Conservation (phyloP, 2,888 invertebrate genomes). For the Gasteruption jaculator region DNA sequence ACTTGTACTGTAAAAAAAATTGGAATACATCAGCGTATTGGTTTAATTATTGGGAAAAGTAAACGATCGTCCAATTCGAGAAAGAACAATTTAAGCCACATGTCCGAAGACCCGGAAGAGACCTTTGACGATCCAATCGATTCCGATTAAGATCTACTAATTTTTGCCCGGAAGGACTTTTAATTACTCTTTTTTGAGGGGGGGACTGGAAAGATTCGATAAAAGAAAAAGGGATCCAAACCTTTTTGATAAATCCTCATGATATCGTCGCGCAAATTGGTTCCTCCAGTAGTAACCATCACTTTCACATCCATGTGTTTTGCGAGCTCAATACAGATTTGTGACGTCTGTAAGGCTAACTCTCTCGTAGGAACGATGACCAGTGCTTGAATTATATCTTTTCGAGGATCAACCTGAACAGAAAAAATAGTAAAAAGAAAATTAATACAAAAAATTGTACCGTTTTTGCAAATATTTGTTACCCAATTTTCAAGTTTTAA, state of each 20-base stretch:
- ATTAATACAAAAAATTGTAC: conserved; percentile 6
- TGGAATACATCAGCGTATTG: no score
- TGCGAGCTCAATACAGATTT: conserved; percentile 97
- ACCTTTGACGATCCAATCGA: no score
- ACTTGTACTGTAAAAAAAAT: conserved; percentile 73
- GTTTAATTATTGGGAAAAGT: not conserved
- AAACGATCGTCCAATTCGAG: no score
- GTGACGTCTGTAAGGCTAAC: conserved; percentile 97
- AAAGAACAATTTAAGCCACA: no score
- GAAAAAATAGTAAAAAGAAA: not conserved
- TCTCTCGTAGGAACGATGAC: conserved; percentile 98
- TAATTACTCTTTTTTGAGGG: no score
- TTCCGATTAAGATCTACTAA: no score
- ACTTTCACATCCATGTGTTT: conserved; percentile 96
- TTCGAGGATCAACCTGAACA: conserved; percentile 68
- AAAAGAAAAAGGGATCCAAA: no score
- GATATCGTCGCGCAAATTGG: conserved; percentile 95
- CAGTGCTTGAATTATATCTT: conserved; percentile 94
- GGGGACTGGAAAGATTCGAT: no score
- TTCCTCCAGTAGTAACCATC: conserved; percentile 99
- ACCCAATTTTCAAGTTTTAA: not conserved
- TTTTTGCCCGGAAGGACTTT: no score
- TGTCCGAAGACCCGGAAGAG: no score
- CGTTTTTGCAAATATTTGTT: conserved; percentile 1
- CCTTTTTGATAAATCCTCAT: conserved; percentile 99